Evolutionary conservation across 2,113 vertebrate species (phyloP).

Genomic region (Stomatorhinus ivindoensis): DNA sequence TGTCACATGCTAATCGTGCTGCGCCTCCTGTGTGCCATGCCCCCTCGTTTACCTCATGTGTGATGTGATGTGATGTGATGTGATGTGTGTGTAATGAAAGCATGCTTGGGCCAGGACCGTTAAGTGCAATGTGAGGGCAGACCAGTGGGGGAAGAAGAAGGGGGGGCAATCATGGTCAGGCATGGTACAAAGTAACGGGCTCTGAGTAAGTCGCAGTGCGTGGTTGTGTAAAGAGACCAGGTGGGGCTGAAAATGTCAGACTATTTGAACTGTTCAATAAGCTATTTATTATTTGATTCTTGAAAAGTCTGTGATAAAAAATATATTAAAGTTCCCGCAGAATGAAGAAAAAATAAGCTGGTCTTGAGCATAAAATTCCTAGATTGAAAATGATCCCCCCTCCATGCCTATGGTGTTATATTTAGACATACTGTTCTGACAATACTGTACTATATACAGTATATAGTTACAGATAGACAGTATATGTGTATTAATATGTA

Average conservation of each 20-base stretch:
- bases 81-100: too few species aligned
- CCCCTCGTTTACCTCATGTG: too few species aligned
- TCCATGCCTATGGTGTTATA: neutral
- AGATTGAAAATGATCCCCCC: neutral
- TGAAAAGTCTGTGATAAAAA: neutral
- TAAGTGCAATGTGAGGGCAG: neutral
- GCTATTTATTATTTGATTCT: neutral
- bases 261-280: neutral
- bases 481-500: neutral
- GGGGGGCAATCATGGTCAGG: neutral
- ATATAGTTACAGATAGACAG: neutral
- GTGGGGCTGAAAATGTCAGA: too few species aligned
- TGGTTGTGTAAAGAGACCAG: neutral
- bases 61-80: too few species aligned
- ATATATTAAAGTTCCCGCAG: neutral
- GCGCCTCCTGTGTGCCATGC: too few species aligned
- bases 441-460: neutral
- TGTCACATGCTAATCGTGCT: too few species aligned
- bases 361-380: neutral
- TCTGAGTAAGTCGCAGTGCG: neutral
- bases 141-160: neutral
- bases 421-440: neutral
- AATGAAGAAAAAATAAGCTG: neutral
- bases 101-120: neutral
- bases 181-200: too few species aligned